phyloP scores from a whole-genome alignment of 2,113 vertebrate species.

The Siphamia tubifer region DNA sequence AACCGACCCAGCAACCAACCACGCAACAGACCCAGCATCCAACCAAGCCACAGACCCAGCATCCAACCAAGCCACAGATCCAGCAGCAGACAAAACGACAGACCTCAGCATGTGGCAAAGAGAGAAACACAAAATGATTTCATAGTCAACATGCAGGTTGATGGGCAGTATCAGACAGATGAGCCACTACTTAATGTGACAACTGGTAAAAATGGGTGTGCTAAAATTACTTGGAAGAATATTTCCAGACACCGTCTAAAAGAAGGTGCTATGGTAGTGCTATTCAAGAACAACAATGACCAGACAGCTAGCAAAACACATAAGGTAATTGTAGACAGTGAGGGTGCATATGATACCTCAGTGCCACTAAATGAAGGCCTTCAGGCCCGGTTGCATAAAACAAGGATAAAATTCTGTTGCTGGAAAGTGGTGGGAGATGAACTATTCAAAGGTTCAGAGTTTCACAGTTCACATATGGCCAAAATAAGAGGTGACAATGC shows the following conservation, averaged over 20 bases:
- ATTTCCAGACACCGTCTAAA: neutral
- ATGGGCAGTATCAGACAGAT: neutral
- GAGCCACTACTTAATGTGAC: conserved; percentile 13
- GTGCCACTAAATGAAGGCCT: conserved; percentile 39
- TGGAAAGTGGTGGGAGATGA: conserved; percentile 32
- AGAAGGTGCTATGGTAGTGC: conserved; percentile 5
- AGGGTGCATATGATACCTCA: conserved; percentile 23
- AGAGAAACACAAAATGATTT: neutral
- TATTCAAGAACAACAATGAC: conserved; percentile 1
- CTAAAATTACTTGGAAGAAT: conserved; percentile 36
- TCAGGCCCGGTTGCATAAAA: conserved; percentile 45
- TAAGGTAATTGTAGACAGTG: neutral
- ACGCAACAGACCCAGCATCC: neutral
- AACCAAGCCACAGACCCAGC: neutral
- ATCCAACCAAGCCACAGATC: neutral
- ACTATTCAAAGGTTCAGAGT: conserved; percentile 29
- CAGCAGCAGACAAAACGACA: too few species aligned
- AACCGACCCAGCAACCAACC: neutral
- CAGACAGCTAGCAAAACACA: neutral
- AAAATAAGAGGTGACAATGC: conserved; percentile 8
- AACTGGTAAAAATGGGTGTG: conserved; percentile 24
- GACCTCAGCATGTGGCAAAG: neutral
- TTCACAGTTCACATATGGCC: neutral
- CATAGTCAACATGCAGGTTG: conserved; percentile 28
- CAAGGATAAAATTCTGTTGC: conserved; percentile 10